A percentile compares a stretch with the other conserved stretches of the same genome.
phyloP scores from a whole-genome alignment of 2,113 vertebrate genomes.

The Coptodon rendalli region DNA sequence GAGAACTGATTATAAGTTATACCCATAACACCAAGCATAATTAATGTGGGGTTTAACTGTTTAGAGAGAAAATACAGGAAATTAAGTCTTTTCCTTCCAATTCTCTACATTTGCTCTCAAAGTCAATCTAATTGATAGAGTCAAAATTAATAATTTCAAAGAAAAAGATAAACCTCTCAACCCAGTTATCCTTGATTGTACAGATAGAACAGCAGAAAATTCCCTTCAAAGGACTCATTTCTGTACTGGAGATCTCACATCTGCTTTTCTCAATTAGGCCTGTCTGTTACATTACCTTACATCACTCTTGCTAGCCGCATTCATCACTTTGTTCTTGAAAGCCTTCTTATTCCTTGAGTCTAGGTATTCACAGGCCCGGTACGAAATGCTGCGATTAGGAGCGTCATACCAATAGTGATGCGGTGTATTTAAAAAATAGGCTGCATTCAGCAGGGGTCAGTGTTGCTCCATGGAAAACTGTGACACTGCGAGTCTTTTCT shows the following conservation, averaged over 20 bases:
- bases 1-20: conserved; percentile 29
- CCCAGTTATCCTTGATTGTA: not conserved
- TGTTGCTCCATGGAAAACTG: conserved; percentile 47
- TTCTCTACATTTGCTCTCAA: not conserved
- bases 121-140: not conserved
- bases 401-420: not conserved
- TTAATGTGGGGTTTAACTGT: not conserved
- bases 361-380: not conserved
- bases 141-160: not conserved
- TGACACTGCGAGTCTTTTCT: not conserved
- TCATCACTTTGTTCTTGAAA: not conserved
- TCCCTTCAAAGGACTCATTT: not conserved
- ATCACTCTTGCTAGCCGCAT: not conserved
- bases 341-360: not conserved
- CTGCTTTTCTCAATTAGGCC: not conserved
- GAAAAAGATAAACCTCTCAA: not conserved
- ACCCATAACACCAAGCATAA: not conserved
- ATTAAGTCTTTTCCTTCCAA: not conserved
- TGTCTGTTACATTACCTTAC: not conserved
- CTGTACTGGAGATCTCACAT: not conserved
- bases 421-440: not conserved
- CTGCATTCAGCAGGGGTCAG: conserved; percentile 55
- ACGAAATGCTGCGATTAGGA: not conserved
- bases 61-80: not conserved
- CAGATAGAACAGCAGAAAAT: not conserved